Conservation (phyloP, 2,113 vertebrate species). For the Cheilinus undulatus region DNA sequence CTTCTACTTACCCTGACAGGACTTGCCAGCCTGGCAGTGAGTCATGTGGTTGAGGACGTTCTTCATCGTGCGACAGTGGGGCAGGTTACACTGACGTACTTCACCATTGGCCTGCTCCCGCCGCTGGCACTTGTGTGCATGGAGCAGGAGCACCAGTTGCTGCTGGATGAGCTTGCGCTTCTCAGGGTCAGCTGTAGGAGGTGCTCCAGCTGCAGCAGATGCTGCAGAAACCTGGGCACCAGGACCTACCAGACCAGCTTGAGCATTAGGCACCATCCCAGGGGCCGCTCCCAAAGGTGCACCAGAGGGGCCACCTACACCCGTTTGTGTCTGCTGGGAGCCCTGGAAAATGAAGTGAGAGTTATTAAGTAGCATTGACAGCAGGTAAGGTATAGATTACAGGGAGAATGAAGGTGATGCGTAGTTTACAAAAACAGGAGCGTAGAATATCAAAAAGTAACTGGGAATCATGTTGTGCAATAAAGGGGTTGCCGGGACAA, state of each 20-base stretch:
- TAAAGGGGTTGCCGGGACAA: no score
- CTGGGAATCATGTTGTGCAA: no score
- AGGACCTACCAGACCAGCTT: conserved; percentile 86
- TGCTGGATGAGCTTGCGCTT: conserved; percentile 99
- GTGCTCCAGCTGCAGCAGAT: conserved; percentile 86
- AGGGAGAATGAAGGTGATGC: no score
- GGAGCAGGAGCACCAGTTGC: conserved; percentile 95
- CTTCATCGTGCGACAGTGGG: conserved; percentile 99
- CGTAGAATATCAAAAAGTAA: not conserved
- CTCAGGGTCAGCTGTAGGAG: conserved; percentile 96
- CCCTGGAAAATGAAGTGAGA: conserved; percentile 57
- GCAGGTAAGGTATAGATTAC: not conserved
- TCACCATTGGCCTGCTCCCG: conserved; percentile 97
- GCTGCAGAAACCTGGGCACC: conserved; percentile 72
- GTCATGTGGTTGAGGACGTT: conserved; percentile 99
- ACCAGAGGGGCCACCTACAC: conserved; percentile 72
- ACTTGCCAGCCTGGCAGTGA: conserved; percentile 98
- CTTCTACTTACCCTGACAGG: conserved; percentile 91
- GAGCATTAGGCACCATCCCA: conserved; percentile 85
- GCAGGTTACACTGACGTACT: conserved; percentile 95
- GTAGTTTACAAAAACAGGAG: not conserved
- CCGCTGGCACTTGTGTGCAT: conserved; percentile 98
- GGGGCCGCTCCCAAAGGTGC: conserved; percentile 65
- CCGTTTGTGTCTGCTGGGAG: conserved; percentile 75
- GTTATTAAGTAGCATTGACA: not conserved